Base-by-base conservation (phyloP, 1,140 invertebrate species). In the Thaumetopoea pityocampa region DNA sequence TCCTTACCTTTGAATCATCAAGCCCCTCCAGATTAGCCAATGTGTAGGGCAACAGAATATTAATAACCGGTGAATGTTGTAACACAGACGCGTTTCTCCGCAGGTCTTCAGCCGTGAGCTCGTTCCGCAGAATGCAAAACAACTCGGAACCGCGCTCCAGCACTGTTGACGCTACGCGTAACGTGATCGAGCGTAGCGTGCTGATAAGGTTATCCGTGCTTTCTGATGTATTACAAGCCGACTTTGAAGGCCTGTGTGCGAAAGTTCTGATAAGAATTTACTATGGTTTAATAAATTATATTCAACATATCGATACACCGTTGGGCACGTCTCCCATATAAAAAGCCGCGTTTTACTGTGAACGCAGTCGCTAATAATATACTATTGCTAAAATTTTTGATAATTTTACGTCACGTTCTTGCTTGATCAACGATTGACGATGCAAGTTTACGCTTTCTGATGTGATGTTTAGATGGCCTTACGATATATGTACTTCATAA, bases 1-100 rank as follows among this genome's bases (percentile, higher is more conserved):
- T n/a, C 9, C 22, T 40, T 26, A 83, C 84, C 69, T 84, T 79
- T 6, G 84, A 59, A 43, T 86, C 84, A 9, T 71, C 66, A 14
- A 86, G 53, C 0, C 60, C 64, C 3, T 81, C 66, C 2, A 86
- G 42, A 29, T 80, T 65, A 5, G 77, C 74, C 4, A 86, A 29
- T 0, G 68, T 70, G 20, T 67, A 73, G 0, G 81, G 81, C 17
- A 86, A 36, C 19, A 86, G 40, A 1, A 63, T 76, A 32, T 63
- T 76, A 8, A 85, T 41, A 11, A 64, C 69, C 0, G 71, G 69
- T 5, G 74, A 71, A 2, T 65, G 54, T 10, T 82, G 66, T 38
- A 84, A 37, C 15, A 62, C 63, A n/a, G 50, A 10, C 0, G 64
- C 58, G 35, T 73, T 67, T 5, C 68, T 51, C 3, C 64, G 29